phyloP scores from a whole-genome alignment of 1,140 invertebrate species.

The Bradysia coprophila region DNA sequence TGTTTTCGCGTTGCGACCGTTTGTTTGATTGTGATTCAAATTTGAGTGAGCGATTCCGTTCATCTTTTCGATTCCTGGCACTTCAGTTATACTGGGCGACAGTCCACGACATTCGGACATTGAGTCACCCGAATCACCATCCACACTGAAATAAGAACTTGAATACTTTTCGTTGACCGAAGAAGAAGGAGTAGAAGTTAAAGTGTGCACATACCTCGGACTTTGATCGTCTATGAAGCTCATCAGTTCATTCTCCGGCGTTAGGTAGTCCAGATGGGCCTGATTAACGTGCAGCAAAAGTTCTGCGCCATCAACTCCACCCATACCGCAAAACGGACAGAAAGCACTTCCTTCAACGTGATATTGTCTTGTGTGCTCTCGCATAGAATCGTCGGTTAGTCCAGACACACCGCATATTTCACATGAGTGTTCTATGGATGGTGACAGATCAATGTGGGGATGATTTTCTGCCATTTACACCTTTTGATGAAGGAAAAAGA shows the following conservation, averaged over 20 bases:
- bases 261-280: slow-evolving; percentile 60
- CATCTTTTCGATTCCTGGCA: not conserved
- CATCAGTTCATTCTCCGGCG: slow-evolving; percentile 41
- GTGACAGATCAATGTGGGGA: not conserved
- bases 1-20: not conserved
- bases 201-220: slow-evolving; percentile 34
- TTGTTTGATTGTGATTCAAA: not conserved
- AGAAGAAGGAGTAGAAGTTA: no score
- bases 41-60: slow-evolving; percentile 1
- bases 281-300: slow-evolving; percentile 61
- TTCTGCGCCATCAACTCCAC: slow-evolving; percentile 47
- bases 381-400: slow-evolving; percentile 58
- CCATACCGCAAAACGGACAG: slow-evolving; percentile 67
- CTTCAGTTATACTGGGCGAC: slow-evolving; percentile 1
- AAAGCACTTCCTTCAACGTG: slow-evolving; percentile 57
- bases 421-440: slow-evolving; percentile 31
- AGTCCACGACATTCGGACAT: slow-evolving; percentile 13
- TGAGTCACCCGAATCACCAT: slow-evolving; percentile 31
- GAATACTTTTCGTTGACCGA: not conserved
- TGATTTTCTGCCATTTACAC: no score
- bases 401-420: slow-evolving; percentile 67
- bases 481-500: no score
- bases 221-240: slow-evolving; percentile 41
- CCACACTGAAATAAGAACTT: slow-evolving; percentile 21
- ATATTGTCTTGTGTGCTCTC: slow-evolving; percentile 50